Evolutionary conservation across 2,888 invertebrate species (phyloP), one percentile per base, ranked within the genome.

Genomic region (Tyria jacobaeae): DNA sequence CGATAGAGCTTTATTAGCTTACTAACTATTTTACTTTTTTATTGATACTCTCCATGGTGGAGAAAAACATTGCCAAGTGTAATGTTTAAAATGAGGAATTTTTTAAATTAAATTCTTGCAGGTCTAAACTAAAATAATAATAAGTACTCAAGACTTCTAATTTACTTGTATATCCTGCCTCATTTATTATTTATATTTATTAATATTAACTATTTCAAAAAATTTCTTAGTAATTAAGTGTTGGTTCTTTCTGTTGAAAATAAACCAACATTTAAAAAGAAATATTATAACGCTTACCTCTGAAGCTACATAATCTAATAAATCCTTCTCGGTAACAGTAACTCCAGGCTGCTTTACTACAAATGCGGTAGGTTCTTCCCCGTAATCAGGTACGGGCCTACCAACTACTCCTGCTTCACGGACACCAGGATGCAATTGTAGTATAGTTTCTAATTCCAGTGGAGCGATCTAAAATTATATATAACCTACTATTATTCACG

Each of bases 381-480:
- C 97, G 49, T 94, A 94, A 48, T 85, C 88, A 64, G 95, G 95
- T 75, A 96, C 95, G 0, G 96, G 96, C 63, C 96, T 89, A 1
- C 97, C 98, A 70, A 97, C 94, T 1, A 98, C 98, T 9, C 96
- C 97, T 0, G 95, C 96, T 81, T 98, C 98, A 56, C 93, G 92
- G 3, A 98, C 95, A 57, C 93, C 95, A 1, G 96, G 95, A 85
- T 97, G 95, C 7, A 95, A 94, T 48, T 97, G 90, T 5, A 98
- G 88, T 54, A 98, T 82, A 1, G 96, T 96, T 89, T 98, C 98
- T 57, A 98, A 88, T 88, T 98, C 98, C 3, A 98, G 96, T 10
- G 98, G 98, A 1, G 97, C 96, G n/a, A 95, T 94, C 95, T 96
- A 37, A 52, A 60, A 50, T 15, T 34, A 51, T 3, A 25, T 14